Evolutionary conservation across 2,888 invertebrate species (phyloP).

Genomic region (Tiliacea citrago): DNA sequence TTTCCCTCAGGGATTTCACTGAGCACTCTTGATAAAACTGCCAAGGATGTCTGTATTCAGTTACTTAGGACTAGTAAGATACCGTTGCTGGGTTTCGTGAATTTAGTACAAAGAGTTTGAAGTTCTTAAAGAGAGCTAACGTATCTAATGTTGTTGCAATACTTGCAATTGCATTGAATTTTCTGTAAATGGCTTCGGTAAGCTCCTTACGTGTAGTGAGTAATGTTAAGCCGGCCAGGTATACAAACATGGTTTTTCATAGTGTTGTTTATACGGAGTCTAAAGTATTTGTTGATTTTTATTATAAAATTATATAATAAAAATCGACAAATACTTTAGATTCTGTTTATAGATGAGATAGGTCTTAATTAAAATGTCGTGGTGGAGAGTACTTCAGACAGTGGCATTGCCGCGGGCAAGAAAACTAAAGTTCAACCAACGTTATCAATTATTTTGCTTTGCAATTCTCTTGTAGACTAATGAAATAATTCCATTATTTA

Average conservation of each 20-base stretch:
- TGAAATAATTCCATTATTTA: neutral
- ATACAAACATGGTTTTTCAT: conserved; percentile 4
- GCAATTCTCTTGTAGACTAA: neutral
- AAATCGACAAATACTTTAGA: neutral
- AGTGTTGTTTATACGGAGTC: neutral
- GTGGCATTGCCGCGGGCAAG: neutral
- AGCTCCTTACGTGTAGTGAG: conserved; percentile 29
- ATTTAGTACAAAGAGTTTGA: conserved; percentile 5
- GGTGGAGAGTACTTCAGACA: neutral
- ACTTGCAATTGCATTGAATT: conserved; percentile 17
- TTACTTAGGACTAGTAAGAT: conserved; percentile 35
- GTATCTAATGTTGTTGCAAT: conserved; percentile 16
- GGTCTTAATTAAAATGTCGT: neutral
- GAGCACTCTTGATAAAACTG: conserved; percentile 56
- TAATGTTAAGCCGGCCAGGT: conserved; percentile 3
- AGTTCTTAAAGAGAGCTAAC: conserved; percentile 5
- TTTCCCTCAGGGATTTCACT: conserved; percentile 68
- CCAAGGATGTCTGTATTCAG: conserved; percentile 31
- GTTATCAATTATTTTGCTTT: neutral
- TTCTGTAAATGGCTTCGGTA: conserved; percentile 31
- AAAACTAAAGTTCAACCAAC: neutral
- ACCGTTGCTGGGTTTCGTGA: conserved; percentile 12
- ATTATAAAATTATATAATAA: neutral
- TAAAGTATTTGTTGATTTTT: no score
- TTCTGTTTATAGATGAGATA: neutral